phyloP scores from a whole-genome alignment of 2,113 vertebrate genomes.

The Platichthys flesus region DNA sequence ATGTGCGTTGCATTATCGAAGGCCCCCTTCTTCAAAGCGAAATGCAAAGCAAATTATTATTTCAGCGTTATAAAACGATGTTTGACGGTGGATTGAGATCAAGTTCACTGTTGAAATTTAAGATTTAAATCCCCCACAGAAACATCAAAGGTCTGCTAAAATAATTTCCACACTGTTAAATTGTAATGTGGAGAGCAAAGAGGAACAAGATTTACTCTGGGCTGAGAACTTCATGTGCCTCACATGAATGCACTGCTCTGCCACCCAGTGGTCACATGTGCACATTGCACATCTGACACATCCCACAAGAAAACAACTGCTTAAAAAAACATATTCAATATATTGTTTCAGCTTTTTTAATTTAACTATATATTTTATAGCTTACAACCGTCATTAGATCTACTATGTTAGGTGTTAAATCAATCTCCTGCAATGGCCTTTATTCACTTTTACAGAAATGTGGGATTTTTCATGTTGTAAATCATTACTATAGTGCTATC shows the following conservation, averaged over 20 bases:
- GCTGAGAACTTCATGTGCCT: neutral
- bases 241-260: constrained; percentile 33
- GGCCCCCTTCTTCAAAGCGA: constrained; percentile 19
- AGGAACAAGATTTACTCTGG: constrained; percentile 1
- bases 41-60: constrained; percentile 9
- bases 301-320: too few relatives aligned
- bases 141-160: constrained; percentile 8
- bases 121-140: neutral
- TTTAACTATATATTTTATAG: too few relatives aligned
- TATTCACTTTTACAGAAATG: neutral
- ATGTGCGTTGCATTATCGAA: constrained; percentile 15
- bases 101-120: constrained; percentile 3
- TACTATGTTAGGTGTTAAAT: neutral
- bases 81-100: constrained; percentile 10
- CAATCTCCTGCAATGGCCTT: neutral
- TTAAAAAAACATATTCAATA: too few relatives aligned
- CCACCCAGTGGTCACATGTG: constrained; percentile 65
- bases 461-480: neutral
- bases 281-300: constrained; percentile 34
- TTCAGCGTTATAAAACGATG: constrained; percentile 8
- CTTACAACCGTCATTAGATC: too few relatives aligned
- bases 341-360: neutral
- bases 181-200: constrained; percentile 14
- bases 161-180: neutral
- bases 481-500: too few relatives aligned